Conservation (phyloP, 1,140 invertebrate genomes). For the Sipha flava region DNA sequence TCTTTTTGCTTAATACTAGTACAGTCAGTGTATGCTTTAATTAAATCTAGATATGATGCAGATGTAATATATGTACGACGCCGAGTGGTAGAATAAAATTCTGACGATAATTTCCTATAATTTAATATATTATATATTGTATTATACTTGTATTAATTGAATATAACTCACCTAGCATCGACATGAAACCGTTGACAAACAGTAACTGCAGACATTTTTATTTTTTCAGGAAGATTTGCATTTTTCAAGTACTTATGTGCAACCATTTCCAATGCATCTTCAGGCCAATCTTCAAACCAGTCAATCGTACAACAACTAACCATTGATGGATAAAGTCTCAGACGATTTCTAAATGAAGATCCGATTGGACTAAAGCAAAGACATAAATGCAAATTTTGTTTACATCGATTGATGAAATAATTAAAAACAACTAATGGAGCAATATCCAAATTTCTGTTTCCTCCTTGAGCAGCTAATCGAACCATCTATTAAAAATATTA, state of each 20-base stretch:
- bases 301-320: conserved; percentile 93
- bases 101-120: conserved; percentile 48
- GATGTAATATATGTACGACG: conserved; percentile 82
- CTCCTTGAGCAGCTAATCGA: conserved; percentile 64
- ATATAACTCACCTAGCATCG: conserved; percentile 50
- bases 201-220: conserved; percentile 60
- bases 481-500: conserved; percentile 46
- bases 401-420: conserved; percentile 75
- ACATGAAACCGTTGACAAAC: conserved; percentile 84
- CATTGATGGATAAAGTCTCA: conserved; percentile 80
- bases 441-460: conserved; percentile 70
- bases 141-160: not conserved
- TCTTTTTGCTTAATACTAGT: conserved; percentile 71
- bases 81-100: conserved; percentile 58
- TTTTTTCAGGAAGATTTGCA: conserved; percentile 60
- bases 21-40: conserved; percentile 68
- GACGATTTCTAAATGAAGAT: conserved; percentile 65
- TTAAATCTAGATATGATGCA: conserved; percentile 79
- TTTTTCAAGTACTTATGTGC: conserved; percentile 70
- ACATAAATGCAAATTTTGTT: conserved; percentile 78
- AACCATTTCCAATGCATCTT: conserved; percentile 84
- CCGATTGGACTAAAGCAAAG: conserved; percentile 87
- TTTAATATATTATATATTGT: not conserved
- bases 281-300: conserved; percentile 88
- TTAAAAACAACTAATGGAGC: conserved; percentile 69